A percentile compares a stretch with the other conserved stretches of the same genome.
Evolutionary conservation across 92 coral and sea anemone genomes (phyloP).

Genomic region (Actinostola sp.): DNA sequence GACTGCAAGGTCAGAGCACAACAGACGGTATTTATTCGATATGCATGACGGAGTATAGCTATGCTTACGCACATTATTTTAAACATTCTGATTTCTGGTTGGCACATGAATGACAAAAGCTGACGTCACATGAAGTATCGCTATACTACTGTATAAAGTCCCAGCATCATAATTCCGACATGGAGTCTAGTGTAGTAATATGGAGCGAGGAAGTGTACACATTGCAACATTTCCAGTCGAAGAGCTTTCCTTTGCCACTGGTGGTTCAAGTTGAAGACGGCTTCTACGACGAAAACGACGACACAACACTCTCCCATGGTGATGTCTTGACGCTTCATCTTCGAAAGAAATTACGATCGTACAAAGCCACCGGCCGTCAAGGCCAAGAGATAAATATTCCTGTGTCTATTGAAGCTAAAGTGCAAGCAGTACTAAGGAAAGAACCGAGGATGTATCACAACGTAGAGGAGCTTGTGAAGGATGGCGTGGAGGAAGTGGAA

Average conservation of each 20-base stretch:
- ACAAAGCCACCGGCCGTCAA: slow-evolving; percentile 20
- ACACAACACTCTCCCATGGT: slow-evolving; percentile 56
- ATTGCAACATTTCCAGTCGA: not conserved
- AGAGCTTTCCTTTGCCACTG: slow-evolving; percentile 5
- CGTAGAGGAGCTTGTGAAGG: slow-evolving; percentile 38
- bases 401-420: slow-evolving; percentile 31
- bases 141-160: no score
- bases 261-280: slow-evolving; percentile 64
- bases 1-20: no score
- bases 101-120: no score
- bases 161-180: no score
- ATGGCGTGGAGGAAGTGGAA: slow-evolving; percentile 20
- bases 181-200: slow-evolving; percentile 18
- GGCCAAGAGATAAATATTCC: slow-evolving; percentile 34
- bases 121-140: no score
- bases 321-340: slow-evolving; percentile 65
- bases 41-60: no score
- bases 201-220: slow-evolving; percentile 37
- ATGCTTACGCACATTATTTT: no score
- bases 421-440: slow-evolving; percentile 20
- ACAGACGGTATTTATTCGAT: no score
- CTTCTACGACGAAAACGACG: slow-evolving; percentile 41
- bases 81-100: no score
- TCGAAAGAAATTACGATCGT: slow-evolving; percentile 31
- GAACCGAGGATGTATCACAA: slow-evolving; percentile 29